A percentile compares a stretch with the other conserved stretches of the same genome.
Conservation (phyloP, 1,140 invertebrate genomes). For the Druon quercuslanigerum region DNA sequence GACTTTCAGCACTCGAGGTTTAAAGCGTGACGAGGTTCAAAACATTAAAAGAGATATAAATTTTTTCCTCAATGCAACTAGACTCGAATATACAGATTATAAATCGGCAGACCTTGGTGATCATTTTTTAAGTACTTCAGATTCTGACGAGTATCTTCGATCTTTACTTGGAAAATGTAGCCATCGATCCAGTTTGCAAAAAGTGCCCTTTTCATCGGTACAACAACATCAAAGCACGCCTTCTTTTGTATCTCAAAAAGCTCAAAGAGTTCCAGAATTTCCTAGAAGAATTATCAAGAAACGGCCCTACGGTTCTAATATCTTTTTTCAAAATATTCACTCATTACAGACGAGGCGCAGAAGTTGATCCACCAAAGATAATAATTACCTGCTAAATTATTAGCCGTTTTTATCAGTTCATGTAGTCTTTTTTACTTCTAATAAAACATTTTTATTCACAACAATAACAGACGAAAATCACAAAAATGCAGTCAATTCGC, state of each 20-base stretch:
- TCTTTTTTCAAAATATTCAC: neutral
- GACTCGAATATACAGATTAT: slow-evolving; percentile 41
- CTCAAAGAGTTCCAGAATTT: neutral
- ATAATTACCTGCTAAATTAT: neutral
- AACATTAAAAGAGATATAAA: slow-evolving; percentile 51
- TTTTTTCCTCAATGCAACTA: slow-evolving; percentile 51
- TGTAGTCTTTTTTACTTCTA: neutral
- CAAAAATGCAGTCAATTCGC: too few relatives aligned
- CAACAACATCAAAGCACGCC: slow-evolving; percentile 46
- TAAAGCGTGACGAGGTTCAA: slow-evolving; percentile 52
- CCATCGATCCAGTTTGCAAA: neutral
- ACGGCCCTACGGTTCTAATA: neutral
- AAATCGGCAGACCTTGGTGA: slow-evolving; percentile 37
- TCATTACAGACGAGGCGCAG: neutral
- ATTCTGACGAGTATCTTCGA: slow-evolving; percentile 39
- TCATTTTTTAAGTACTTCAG: slow-evolving; percentile 42
- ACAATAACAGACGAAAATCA: too few relatives aligned
- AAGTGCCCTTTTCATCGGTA: neutral
- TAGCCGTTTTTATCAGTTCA: neutral
- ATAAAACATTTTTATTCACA: neutral
- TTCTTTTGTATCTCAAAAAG: slow-evolving; percentile 31
- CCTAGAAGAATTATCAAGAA: slow-evolving; percentile 27
- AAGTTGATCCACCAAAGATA: neutral
- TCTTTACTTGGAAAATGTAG: slow-evolving; percentile 28
- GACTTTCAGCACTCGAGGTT: slow-evolving; percentile 52